Evolutionary conservation across 2,888 invertebrate species (phyloP).

Genomic region (Nomada hirtipes): DNA sequence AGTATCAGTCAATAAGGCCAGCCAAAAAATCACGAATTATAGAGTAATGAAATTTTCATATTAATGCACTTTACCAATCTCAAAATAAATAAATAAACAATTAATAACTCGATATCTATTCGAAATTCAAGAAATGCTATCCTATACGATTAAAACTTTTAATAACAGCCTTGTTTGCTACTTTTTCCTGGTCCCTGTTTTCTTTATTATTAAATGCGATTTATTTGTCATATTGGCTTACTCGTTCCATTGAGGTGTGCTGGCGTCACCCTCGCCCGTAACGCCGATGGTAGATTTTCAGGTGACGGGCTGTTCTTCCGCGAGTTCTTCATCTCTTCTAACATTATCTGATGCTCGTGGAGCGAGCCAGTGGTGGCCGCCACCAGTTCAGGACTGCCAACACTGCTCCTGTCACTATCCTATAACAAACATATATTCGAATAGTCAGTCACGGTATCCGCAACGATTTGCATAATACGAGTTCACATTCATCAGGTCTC

Average conservation of each 20-base stretch:
- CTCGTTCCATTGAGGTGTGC: conserved; percentile 89
- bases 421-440: conserved; percentile 66
- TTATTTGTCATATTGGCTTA: conserved; percentile 82
- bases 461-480: conserved; percentile 2
- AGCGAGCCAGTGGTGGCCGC: conserved; percentile 76
- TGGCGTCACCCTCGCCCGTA: conserved; percentile 85
- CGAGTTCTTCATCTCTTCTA: conserved; percentile 80
- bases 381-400: conserved; percentile 82
- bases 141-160: no score
- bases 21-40: no score
- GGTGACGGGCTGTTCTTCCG: conserved; percentile 81
- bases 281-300: conserved; percentile 84
- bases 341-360: conserved; percentile 82
- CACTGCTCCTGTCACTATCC: conserved; percentile 83
- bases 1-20: no score
- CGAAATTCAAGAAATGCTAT: no score
- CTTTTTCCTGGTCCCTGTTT: no score
- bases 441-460: background rate
- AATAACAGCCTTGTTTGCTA: no score
- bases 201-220: no score
- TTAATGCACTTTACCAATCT: no score
- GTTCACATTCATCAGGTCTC: background rate
- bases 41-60: no score
- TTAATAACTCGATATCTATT: no score
- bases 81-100: no score